phyloP scores from a whole-genome alignment of 2,797 vertebrate genomes.

The Nannoperca australis region DNA sequence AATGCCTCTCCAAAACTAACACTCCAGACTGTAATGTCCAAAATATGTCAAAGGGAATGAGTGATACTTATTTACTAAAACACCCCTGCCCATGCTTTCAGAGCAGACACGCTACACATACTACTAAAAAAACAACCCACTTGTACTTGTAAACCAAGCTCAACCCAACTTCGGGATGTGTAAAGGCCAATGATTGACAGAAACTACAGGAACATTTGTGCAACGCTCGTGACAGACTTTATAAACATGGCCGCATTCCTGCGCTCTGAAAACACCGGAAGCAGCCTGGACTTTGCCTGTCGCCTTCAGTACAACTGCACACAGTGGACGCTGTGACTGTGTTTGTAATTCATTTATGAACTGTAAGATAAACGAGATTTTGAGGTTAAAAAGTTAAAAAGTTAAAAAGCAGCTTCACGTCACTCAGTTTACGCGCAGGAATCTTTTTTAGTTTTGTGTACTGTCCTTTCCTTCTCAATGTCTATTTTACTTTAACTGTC shows the following conservation, averaged over 20 bases:
- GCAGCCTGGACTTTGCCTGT: slow-evolving; percentile 25
- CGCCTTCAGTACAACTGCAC: not conserved
- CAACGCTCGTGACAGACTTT: not conserved
- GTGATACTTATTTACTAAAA: not conserved
- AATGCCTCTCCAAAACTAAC: not conserved
- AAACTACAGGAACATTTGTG: not conserved
- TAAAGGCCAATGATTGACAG: slow-evolving; percentile 33
- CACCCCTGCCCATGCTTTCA: not conserved
- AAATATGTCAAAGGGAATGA: not conserved
- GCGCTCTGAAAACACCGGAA: not conserved
- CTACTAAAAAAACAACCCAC: not conserved
- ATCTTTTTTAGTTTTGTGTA: not conserved
- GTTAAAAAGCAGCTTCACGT: too few relatives aligned
- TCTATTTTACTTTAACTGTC: not conserved
- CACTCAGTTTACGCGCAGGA: not conserved
- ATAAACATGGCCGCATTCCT: slow-evolving; percentile 39
- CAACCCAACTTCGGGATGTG: not conserved
- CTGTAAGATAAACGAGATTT: not conserved
- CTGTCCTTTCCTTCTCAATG: not conserved
- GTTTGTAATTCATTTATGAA: not conserved
- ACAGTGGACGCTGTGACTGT: not conserved
- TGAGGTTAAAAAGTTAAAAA: not conserved
- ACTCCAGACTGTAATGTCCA: not conserved
- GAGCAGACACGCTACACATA: not conserved
- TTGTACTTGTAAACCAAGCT: not conserved